Evolutionary conservation across 2,888 invertebrate genomes (phyloP).

Genomic region (Eledone cirrhosa): DNA sequence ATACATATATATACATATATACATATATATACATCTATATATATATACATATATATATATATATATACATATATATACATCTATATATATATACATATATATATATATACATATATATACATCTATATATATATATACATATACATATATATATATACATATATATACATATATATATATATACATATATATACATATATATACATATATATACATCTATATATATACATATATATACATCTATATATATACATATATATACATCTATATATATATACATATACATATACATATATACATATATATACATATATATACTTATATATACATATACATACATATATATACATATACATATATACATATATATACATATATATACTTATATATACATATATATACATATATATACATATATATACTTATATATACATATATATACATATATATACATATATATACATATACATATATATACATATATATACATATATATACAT

Average conservation of each 20-base stretch:
- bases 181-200: not conserved
- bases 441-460: not conserved
- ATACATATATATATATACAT: not conserved
- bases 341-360: not conserved
- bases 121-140: not conserved
- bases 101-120: not conserved
- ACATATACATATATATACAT: not conserved
- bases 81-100: not conserved
- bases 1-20: not conserved
- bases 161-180: not conserved
- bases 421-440: not conserved
- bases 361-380: not conserved
- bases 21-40: not conserved
- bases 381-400: not conserved
- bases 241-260: constrained; percentile 1
- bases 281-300: not conserved
- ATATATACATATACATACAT: not conserved
- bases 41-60: not conserved
- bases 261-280: not conserved
- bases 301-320: not conserved
- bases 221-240: not conserved
- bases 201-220: not conserved
- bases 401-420: not conserved
- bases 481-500: not conserved
- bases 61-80: not conserved